Percentiles rank a stretch among this genome's conserved stretches.
phyloP scores from a whole-genome alignment of 2,797 vertebrate genomes.

The Gadopsis bispinosus region DNA sequence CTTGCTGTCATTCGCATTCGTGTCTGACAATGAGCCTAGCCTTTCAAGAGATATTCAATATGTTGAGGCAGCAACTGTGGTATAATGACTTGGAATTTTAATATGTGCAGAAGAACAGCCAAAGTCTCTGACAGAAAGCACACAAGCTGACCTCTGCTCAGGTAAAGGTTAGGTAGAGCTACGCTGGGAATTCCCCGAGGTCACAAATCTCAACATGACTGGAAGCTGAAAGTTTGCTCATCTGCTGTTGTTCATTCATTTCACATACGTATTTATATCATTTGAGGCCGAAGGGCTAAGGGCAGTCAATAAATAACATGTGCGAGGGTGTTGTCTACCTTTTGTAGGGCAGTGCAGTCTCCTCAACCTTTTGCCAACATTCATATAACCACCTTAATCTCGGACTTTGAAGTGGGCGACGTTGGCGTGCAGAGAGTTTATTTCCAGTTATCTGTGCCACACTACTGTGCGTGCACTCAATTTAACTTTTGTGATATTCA shows the following conservation, averaged over 20 bases:
- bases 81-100: background rate
- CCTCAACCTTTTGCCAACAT: conserved; percentile 11
- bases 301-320: too few species aligned
- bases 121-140: background rate
- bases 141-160: background rate
- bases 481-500: background rate
- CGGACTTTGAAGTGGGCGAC: conserved; percentile 21
- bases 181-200: background rate
- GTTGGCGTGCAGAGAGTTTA: background rate
- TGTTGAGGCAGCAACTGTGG: background rate
- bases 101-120: background rate
- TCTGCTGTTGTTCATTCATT: background rate
- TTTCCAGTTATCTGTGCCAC: background rate
- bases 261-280: background rate
- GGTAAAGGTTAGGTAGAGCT: background rate
- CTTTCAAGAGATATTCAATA: background rate
- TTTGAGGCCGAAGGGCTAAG: background rate
- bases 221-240: background rate
- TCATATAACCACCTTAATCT: conserved; percentile 18
- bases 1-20: conserved; percentile 25
- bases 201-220: background rate
- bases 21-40: background rate
- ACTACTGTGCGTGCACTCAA: background rate
- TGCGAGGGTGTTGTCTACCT: too few species aligned
- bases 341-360: background rate